Evolutionary conservation across 2,113 vertebrate genomes (phyloP).

Genomic region (Sander lucioperca): DNA sequence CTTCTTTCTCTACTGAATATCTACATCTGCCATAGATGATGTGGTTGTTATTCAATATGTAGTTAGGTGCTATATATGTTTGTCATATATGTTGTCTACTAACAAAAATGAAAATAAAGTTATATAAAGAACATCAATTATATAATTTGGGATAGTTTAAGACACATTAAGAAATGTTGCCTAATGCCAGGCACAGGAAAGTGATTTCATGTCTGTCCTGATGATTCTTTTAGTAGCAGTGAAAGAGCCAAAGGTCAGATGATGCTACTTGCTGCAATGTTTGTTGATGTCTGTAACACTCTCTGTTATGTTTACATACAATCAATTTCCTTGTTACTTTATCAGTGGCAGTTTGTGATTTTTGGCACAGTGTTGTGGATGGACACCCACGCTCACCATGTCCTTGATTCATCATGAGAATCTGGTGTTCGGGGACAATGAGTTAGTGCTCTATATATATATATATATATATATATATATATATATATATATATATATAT

Average conservation of each 20-base stretch:
- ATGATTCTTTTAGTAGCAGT: background rate
- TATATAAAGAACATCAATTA: background rate
- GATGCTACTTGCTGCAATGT: constrained; percentile 15
- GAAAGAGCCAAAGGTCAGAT: constrained; percentile 1
- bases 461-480: background rate
- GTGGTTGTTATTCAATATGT: no score
- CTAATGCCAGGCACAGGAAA: background rate
- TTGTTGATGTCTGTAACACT: constrained; percentile 33
- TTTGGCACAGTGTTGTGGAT: constrained; percentile 25
- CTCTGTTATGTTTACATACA: constrained; percentile 42
- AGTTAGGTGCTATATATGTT: no score
- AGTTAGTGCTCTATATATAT: background rate
- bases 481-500: no score
- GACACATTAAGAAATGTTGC: no score
- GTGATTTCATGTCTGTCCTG: constrained; percentile 4
- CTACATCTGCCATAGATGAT: no score
- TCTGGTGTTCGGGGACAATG: background rate
- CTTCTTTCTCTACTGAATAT: no score
- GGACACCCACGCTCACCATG: constrained; percentile 52
- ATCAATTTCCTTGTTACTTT: constrained; percentile 38
- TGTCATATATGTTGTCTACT: no score
- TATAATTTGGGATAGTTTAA: no score
- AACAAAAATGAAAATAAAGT: no score
- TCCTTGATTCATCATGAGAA: constrained; percentile 2
- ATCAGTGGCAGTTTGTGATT: constrained; percentile 30